phyloP scores from a whole-genome alignment of 1,140 invertebrate genomes.

The Schlechtendalia chinensis region DNA sequence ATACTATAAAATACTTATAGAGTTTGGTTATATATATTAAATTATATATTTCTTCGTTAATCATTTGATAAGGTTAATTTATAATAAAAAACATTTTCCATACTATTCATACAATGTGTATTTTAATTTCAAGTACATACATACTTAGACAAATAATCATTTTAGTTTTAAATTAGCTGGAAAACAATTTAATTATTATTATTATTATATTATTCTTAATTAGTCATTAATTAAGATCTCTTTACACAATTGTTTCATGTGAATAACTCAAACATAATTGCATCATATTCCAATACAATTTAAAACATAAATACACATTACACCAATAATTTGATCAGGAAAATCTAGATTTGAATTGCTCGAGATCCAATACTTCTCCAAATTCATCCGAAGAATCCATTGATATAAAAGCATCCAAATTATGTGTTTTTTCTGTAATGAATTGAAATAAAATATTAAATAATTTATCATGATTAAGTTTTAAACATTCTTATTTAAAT shows the following conservation, averaged over 20 bases:
- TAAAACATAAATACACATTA: too few species aligned
- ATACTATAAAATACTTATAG: too few species aligned
- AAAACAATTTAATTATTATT: not conserved
- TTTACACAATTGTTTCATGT: not conserved
- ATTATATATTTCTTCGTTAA: too few species aligned
- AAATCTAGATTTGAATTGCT: conserved; percentile 30
- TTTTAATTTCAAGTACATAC: not conserved
- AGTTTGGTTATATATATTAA: too few species aligned
- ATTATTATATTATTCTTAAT: too few species aligned
- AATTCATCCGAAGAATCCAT: conserved; percentile 35
- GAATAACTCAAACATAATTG: not conserved
- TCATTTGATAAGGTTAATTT: too few species aligned
- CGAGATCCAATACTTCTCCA: conserved; percentile 17
- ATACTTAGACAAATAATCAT: not conserved
- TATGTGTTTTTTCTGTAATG: conserved; percentile 2
- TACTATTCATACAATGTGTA: not conserved
- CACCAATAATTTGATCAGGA: not conserved
- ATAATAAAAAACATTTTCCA: too few species aligned
- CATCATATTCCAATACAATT: not conserved
- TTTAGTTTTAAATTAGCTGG: not conserved
- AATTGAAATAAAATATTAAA: not conserved
- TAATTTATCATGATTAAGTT: not conserved
- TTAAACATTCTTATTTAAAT: too few species aligned
- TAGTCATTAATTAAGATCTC: too few species aligned
- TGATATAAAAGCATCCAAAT: conserved; percentile 20